phyloP scores from a whole-genome alignment of 1,140 invertebrate genomes.

The Drosophila persimilis region DNA sequence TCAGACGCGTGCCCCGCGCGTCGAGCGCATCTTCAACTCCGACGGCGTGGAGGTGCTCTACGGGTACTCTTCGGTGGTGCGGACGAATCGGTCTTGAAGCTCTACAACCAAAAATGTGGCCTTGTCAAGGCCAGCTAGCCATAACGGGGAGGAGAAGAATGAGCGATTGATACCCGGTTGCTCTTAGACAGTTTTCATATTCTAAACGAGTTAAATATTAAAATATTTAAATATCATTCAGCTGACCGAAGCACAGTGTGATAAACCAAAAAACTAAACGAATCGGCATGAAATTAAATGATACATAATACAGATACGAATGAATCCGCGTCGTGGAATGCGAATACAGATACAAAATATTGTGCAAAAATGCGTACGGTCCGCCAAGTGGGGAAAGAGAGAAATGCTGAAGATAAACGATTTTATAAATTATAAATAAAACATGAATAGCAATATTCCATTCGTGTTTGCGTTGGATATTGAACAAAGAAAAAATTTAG shows the following conservation, averaged over 20 bases:
- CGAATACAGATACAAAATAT: constrained; percentile 40
- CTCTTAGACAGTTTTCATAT: constrained; percentile 58
- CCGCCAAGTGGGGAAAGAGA: constrained; percentile 24
- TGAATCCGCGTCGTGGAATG: constrained; percentile 5
- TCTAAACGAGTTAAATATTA: constrained; percentile 61
- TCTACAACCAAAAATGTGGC: constrained; percentile 50
- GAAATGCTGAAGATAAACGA: constrained; percentile 53
- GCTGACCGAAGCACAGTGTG: constrained; percentile 47
- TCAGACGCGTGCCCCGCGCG: constrained; percentile 56
- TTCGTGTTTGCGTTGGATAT: constrained; percentile 45
- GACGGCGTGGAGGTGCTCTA: constrained; percentile 79
- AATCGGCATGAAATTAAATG: constrained; percentile 3
- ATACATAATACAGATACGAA: constrained; percentile 20
- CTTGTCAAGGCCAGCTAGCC: constrained; percentile 72
- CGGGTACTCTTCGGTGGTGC: constrained; percentile 75
- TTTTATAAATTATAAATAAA: constrained; percentile 80
- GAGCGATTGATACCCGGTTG: constrained; percentile 33
- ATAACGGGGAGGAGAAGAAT: constrained; percentile 46
- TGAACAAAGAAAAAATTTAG: constrained; percentile 27
- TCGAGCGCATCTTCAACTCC: constrained; percentile 71
- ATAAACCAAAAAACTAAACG: constrained; percentile 53
- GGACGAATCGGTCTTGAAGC: constrained; percentile 51
- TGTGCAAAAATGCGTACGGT: constrained; percentile 63
- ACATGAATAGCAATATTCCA: constrained; percentile 65
- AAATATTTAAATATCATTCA: constrained; percentile 50